These are phyloP conservation scores for Vimba vimba DNA, from an alignment of 2,113 vertebrate species.

Conservation along the genomic window DNA sequence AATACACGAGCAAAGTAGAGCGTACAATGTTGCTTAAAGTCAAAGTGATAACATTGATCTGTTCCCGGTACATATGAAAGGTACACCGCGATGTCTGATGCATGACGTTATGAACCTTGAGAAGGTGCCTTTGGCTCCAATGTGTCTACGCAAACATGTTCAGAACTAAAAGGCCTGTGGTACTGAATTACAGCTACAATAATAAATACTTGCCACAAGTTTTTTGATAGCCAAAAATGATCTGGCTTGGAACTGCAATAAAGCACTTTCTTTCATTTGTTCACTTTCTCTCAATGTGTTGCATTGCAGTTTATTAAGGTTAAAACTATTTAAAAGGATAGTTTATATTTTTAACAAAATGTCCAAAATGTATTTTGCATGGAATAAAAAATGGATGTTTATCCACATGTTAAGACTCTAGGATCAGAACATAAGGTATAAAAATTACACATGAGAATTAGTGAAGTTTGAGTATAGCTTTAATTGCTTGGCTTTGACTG, in stretches of 20 bases:
- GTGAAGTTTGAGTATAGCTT: neutral
- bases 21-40: conserved; percentile 35
- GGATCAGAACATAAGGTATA: no score
- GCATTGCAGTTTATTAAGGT: neutral
- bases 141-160: neutral
- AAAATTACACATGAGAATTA: neutral
- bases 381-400: neutral
- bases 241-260: neutral
- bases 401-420: neutral
- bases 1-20: conserved; percentile 5
- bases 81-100: neutral
- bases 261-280: neutral
- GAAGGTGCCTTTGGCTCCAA: neutral
- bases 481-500: no score
- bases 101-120: conserved; percentile 1
- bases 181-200: conserved; percentile 11
- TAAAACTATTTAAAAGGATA: neutral
- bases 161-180: neutral
- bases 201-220: neutral
- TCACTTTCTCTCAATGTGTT: neutral
- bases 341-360: neutral
- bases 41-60: conserved; percentile 31
- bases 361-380: neutral
- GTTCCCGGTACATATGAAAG: conserved; percentile 36
- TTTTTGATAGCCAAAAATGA: neutral